Conservation (phyloP, 1,140 invertebrate genomes). For the Frieseomelitta varia region DNA sequence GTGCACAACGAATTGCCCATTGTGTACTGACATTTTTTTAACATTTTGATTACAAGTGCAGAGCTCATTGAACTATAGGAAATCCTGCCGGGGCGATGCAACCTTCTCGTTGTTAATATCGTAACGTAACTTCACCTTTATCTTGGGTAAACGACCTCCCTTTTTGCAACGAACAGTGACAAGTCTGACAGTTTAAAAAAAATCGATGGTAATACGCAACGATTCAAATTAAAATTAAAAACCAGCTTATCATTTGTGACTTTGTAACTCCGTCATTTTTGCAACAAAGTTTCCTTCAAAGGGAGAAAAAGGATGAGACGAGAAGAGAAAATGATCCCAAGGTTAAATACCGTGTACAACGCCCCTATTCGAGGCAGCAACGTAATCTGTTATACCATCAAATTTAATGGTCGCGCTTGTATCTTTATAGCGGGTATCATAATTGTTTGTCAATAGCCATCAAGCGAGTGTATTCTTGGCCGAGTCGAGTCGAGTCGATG, state of each 20-base stretch:
- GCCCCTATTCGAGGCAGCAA: not conserved
- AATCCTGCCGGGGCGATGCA: conserved; percentile 25
- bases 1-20: conserved; percentile 59
- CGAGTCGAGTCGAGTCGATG: conserved; percentile 29
- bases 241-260: not conserved
- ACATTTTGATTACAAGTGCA: conserved; percentile 43
- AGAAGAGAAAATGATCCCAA: not conserved
- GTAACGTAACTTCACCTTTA: not conserved
- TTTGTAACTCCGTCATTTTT: not conserved
- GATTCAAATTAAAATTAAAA: not conserved
- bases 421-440: conserved; percentile 30
- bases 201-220: not conserved
- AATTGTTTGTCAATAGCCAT: conserved; percentile 37
- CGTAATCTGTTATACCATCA: conserved; percentile 32
- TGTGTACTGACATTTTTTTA: conserved; percentile 47
- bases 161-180: not conserved
- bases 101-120: conserved; percentile 6
- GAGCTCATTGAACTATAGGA: conserved; percentile 27
- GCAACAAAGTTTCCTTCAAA: not conserved
- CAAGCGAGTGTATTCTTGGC: not conserved
- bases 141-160: not conserved
- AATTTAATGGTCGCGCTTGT: conserved; percentile 46
- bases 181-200: not conserved
- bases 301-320: not conserved
- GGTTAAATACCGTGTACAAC: too few relatives aligned